These are phyloP conservation scores for Glaucopsyche alexis DNA, from an alignment of 2,888 invertebrate species.

Conservation along the genomic window DNA sequence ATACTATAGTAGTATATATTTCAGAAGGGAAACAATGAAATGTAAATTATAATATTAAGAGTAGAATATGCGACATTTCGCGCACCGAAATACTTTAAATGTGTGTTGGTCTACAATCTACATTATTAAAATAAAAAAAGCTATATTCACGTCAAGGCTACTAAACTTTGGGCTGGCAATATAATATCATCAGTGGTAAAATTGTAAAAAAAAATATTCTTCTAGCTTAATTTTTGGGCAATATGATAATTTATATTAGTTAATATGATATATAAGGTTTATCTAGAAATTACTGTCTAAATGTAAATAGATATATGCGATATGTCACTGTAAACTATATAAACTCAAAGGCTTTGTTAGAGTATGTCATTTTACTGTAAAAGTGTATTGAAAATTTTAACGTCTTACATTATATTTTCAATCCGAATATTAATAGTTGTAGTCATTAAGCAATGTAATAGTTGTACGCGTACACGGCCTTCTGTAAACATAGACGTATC, in stretches of 20 bases:
- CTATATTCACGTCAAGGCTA: background rate
- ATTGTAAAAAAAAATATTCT: background rate
- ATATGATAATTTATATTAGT: background rate
- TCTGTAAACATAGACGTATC: conserved; percentile 48
- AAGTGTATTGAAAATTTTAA: background rate
- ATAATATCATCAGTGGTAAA: background rate
- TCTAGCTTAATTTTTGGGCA: background rate
- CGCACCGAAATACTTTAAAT: background rate
- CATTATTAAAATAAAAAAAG: background rate
- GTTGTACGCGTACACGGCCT: conserved; percentile 64
- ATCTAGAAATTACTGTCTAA: background rate
- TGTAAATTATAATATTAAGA: background rate
- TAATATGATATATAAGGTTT: background rate
- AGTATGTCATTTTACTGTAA: background rate
- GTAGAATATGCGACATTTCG: background rate
- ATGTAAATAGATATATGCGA: conserved; percentile 14
- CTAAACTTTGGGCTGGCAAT: too few relatives aligned
- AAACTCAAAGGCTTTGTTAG: background rate
- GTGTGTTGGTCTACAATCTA: background rate
- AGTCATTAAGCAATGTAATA: conserved; percentile 20
- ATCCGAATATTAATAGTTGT: conserved; percentile 23
- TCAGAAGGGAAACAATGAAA: background rate
- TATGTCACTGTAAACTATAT: conserved; percentile 21
- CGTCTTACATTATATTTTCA: conserved; percentile 6
- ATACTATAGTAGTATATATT: background rate